Evolutionary conservation across 23 tunicate genomes (phyloP).

Genomic region (Trididemnum clinides): DNA sequence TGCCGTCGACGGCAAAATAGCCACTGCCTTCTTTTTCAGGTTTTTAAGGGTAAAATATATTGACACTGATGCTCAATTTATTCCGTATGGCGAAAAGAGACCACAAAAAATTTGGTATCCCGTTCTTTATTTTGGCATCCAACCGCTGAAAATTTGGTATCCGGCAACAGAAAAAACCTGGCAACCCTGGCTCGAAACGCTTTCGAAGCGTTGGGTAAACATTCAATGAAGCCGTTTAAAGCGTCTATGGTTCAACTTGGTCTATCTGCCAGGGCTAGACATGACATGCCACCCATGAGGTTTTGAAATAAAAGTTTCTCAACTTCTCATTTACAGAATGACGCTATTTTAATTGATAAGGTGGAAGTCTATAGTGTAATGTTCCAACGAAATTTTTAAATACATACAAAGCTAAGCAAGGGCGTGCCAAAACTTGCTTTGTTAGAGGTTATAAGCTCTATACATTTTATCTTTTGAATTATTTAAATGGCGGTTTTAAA

Average conservation of each 20-base stretch:
- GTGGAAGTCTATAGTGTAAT: constrained; percentile 12
- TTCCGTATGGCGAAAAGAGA: too few relatives aligned
- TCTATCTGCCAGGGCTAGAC: constrained; percentile 18
- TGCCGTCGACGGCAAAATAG: too few relatives aligned
- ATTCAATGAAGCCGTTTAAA: constrained; percentile 30
- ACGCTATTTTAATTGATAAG: constrained; percentile 34
- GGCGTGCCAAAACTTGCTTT: background rate
- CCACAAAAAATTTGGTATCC: too few relatives aligned
- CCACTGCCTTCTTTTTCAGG: too few relatives aligned
- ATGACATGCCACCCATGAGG: background rate
- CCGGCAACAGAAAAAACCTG: too few relatives aligned
- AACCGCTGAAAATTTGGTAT: too few relatives aligned
- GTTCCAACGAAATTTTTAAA: constrained; percentile 11
- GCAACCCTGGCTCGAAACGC: too few relatives aligned
- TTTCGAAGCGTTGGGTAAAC: constrained; percentile 45
- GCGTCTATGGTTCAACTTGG: background rate
- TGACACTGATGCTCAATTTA: background rate
- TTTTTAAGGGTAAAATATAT: background rate
- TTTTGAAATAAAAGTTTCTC: constrained; percentile 12
- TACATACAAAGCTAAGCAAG: background rate
- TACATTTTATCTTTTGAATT: too few relatives aligned
- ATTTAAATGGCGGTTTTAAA: too few relatives aligned
- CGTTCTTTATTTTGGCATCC: too few relatives aligned
- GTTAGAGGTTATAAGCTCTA: too few relatives aligned
- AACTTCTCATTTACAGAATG: constrained; percentile 48